Percentiles rank a stretch among this genome's conserved stretches.
Conservation (phyloP, 92 coral and sea anemone genomes). For the Nematostella vectensis region DNA sequence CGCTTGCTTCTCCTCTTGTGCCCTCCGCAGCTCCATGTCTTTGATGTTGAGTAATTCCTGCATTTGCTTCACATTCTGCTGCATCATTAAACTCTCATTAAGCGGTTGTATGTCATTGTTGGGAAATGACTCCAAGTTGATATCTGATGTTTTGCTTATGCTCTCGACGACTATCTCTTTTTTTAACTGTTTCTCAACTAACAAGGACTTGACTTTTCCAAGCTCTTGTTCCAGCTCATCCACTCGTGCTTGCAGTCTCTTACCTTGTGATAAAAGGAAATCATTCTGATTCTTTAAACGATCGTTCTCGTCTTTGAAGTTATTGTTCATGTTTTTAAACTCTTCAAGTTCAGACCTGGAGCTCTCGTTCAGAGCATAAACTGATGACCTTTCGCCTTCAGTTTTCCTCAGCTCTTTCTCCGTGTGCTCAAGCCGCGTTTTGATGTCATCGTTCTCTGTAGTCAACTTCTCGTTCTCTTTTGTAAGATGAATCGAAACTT, state of each 20-base stretch:
- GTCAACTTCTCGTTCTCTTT: conserved; percentile 60
- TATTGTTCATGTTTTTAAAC: conserved; percentile 21
- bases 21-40: conserved; percentile 21
- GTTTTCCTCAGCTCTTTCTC: conserved; percentile 43
- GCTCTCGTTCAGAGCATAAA: conserved; percentile 23
- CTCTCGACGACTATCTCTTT: neutral
- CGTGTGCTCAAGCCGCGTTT: conserved; percentile 32
- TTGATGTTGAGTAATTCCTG: conserved; percentile 22
- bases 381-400: conserved; percentile 35
- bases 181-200: too few relatives aligned
- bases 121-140: conserved; percentile 17
- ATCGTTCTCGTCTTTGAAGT: conserved; percentile 46
- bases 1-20: conserved; percentile 2
- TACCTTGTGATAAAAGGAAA: conserved; percentile 53
- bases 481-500: conserved; percentile 31
- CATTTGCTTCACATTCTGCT: conserved; percentile 16
- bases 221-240: conserved; percentile 53
- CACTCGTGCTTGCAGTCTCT: conserved; percentile 60
- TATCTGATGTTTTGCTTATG: conserved; percentile 6
- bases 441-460: conserved; percentile 46
- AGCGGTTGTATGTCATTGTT: neutral
- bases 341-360: conserved; percentile 44
- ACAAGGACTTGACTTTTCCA: too few relatives aligned
- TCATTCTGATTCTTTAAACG: conserved; percentile 55
- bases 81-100: conserved; percentile 23